Evolutionary conservation across 2,113 vertebrate species (phyloP).

Genomic region (Podilymbus podiceps): DNA sequence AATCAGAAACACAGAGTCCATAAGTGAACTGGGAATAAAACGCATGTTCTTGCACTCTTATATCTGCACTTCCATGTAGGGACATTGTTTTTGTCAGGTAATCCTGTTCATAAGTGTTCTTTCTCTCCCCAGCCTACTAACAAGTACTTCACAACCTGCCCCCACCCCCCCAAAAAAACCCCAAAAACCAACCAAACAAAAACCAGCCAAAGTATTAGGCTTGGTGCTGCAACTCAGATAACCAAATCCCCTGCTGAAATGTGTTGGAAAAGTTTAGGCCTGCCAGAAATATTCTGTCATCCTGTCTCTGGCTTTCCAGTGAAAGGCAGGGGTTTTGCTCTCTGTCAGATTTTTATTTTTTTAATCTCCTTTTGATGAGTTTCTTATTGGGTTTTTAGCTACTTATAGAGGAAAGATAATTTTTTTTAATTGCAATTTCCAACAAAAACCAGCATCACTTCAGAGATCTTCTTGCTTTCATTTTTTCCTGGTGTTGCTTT

Average conservation of each 20-base stretch:
- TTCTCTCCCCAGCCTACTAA: neutral
- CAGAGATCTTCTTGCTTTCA: neutral
- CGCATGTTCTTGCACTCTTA: neutral
- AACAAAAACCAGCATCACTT: neutral
- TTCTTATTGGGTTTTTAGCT: neutral
- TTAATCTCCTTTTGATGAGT: conserved; percentile 20
- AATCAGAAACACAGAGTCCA: neutral
- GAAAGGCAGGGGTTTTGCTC: neutral
- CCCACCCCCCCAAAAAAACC: neutral
- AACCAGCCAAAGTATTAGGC: neutral
- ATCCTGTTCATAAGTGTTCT: neutral
- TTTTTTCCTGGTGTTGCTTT: conserved; percentile 2
- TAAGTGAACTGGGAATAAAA: neutral
- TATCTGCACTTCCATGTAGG: neutral
- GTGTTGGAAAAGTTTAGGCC: neutral
- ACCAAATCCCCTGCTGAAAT: neutral
- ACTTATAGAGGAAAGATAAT: neutral
- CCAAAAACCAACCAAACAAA: neutral
- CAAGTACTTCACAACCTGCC: neutral
- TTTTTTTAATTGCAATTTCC: conserved; percentile 31
- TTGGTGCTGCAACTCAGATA: neutral
- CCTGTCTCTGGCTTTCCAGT: neutral
- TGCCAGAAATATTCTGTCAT: conserved; percentile 1
- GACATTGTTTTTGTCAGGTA: neutral
- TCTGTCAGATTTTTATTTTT: neutral